Conservation (phyloP, 2,113 vertebrate genomes). For the Oxyura jamaicensis region DNA sequence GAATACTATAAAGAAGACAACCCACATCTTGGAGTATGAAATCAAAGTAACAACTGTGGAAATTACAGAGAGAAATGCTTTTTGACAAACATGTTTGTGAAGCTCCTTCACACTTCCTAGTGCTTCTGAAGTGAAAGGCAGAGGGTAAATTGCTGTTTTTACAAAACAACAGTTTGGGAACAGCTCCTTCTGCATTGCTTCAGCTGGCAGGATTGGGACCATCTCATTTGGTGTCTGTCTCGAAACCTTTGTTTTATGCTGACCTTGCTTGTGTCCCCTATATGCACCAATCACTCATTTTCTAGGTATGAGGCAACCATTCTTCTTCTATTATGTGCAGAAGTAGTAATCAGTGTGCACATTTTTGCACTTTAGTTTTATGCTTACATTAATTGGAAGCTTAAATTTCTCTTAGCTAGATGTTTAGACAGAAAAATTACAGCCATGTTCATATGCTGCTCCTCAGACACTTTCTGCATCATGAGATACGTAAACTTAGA, state of each 20-base stretch:
- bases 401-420: not conserved
- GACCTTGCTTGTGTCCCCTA: not conserved
- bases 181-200: not conserved
- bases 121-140: not conserved
- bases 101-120: not conserved
- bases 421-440: not conserved
- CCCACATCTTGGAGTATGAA: not conserved
- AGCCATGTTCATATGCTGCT: not conserved
- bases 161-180: not conserved
- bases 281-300: not conserved
- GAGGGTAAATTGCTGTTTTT: not conserved
- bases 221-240: not conserved
- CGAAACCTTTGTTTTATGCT: not conserved
- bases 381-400: not conserved
- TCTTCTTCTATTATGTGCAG: not conserved
- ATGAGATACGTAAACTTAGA: not conserved
- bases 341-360: not conserved
- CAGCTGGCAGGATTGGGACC: not conserved
- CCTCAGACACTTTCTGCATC: not conserved
- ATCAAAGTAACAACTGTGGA: not conserved
- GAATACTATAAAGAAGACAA: not conserved
- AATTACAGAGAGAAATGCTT: not conserved
- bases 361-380: not conserved
- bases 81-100: not conserved
- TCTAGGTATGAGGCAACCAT: not conserved